Percentiles rank a stretch among this genome's conserved stretches.
phyloP scores from a whole-genome alignment of 1,140 invertebrate genomes.

The Trichomalopsis sarcophagae region DNA sequence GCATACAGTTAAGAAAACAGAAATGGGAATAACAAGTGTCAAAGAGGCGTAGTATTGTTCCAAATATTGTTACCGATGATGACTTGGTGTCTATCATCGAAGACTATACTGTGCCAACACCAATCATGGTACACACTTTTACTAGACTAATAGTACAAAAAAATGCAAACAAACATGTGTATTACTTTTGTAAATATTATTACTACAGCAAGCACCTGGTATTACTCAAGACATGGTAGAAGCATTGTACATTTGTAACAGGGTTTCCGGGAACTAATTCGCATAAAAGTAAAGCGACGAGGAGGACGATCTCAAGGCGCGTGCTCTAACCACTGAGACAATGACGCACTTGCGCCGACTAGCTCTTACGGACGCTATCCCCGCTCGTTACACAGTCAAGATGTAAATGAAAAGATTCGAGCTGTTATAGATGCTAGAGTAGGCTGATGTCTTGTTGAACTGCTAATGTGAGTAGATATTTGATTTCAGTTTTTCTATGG shows the following conservation, averaged over 20 bases:
- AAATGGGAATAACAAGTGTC: constrained; percentile 95
- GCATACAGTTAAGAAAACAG: constrained; percentile 95
- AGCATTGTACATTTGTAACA: constrained; percentile 79
- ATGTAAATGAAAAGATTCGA: constrained; percentile 95
- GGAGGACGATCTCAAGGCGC: too few species aligned
- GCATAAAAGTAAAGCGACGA: too few species aligned
- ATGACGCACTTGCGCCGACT: too few species aligned
- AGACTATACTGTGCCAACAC: constrained; percentile 61
- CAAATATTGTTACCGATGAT: constrained; percentile 74
- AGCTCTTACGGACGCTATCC: too few species aligned
- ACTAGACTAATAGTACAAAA: neutral
- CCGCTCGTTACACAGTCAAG: constrained; percentile 75
- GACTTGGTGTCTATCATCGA: constrained; percentile 71
- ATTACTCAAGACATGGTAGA: constrained; percentile 89
- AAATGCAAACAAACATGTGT: neutral
- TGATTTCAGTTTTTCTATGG: neutral
- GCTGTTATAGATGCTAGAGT: constrained; percentile 98
- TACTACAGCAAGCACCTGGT: constrained; percentile 66
- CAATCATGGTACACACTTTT: constrained; percentile 59
- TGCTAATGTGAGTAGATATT: constrained; percentile 85
- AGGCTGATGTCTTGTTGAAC: constrained; percentile 93
- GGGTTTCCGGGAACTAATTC: too few species aligned
- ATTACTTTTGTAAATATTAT: constrained; percentile 21
- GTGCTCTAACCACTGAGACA: too few species aligned
- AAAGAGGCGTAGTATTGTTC: constrained; percentile 93